Evolutionary conservation across 2,888 invertebrate species (phyloP), one percentile per base, ranked within the genome.

Genomic region (Himalopsyche tibetana): DNA sequence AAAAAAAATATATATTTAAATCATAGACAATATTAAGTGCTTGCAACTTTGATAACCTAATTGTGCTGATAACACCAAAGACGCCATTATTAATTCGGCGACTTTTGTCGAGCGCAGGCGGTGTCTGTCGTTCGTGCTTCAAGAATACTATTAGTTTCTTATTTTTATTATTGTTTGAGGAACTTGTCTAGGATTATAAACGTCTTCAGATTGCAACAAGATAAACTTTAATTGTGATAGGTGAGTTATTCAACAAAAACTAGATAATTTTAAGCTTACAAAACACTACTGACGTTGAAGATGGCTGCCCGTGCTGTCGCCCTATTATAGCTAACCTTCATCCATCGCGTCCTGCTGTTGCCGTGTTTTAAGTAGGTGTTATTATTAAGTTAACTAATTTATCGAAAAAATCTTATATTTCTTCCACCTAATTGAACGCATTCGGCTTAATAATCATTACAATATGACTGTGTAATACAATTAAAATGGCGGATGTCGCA

Each of bases 171-270:
- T 74, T 74, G 74, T 74, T 74, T 74, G 74, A 74, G 74, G 74
- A 74, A 74, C 74, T 36, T 74, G 28, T 12, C 19, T 74, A 74
- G 74, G 74, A 74, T 74, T 36, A 74, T 74, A 36, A 74, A 74
- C 74, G 74, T 74, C 74, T 74, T 74, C 74, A 38, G 74, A 74
- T 36, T 36, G 19, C 74, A 12, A 36, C 74, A 74, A 74, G 74
- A 74, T 74, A 74, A 74, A 74, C 74, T 36, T 36, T 74, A 36
- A 74, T 38, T 85, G 85, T 82, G 82, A 74, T 42, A 85, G 85
- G 85, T 85, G 85, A 85, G 85, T 85, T 85, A 36, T 74, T 74
- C 85, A 51, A 51, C 63, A 69, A 84, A 45, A 79, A 36, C 40
- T 80, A 45, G 69, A 81, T 69, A 81, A 5, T 80, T 84, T 80